Evolutionary conservation across 1,140 invertebrate species (phyloP), one percentile per base, ranked within the genome.

Genomic region (Sinella curviseta): DNA sequence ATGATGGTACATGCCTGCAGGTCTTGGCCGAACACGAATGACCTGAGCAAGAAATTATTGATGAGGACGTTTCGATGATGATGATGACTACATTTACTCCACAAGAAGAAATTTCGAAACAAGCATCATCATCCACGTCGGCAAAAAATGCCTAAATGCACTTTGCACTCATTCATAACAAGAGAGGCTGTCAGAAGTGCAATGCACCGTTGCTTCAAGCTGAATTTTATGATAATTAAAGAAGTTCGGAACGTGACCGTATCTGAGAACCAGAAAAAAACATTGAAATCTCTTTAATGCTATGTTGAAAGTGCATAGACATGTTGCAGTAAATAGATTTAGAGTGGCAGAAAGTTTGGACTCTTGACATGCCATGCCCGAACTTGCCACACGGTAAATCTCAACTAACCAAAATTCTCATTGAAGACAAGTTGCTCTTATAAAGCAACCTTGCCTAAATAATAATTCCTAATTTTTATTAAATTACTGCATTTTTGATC

Each of bases 171-270:
- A n/a, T n/a, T n/a, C 39, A 8, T 48, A 17, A 48, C 39, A 48
- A 48, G 39, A 48, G 39, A 8, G 17, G 39, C 39, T 48, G 17
- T 48, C 17, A 17, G 4, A 48, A 48, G 17, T 17, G 39, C 39
- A 48, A 48, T 48, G 39, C 39, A 48, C 4, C 17, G 39, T 48
- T 48, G 39, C 39, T 60, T 60, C 12, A 60, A 60, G 24, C 55
- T 60, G 55, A 60, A 26, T 60, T 60, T 60, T 26, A 60, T n/a
- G 55, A 60, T 60, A 60, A 60, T 60, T 60, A 60, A 60, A 60
- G 55, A 60, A 17, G 55, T 60, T 14, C 55, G n/a, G 55, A 60
- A 60, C 55, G 55, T 60, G 55, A 60, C 55, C 8, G 3, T 3
- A 60, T 24, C 55, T 14, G 8, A 60, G 3, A 48, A 8, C 4